These are phyloP conservation scores for Ceratotherium simum DNA, from an alignment of 2,113 vertebrate species.

Conservation along the genomic window DNA sequence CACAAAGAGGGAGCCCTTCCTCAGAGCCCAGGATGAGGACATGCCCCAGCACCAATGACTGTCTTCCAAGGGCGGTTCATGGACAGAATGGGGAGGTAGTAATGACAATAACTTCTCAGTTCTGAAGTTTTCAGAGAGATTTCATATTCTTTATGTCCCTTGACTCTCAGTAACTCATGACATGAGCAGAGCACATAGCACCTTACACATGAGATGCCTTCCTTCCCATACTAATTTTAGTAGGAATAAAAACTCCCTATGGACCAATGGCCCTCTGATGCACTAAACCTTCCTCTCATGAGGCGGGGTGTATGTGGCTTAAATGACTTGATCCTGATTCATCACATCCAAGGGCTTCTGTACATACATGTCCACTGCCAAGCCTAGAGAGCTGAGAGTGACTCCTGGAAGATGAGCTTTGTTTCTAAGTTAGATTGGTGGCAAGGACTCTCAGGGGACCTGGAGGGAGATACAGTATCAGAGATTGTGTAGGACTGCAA, in stretches of 20 bases:
- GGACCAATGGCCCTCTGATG: background rate
- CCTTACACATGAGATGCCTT: background rate
- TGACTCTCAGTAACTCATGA: background rate
- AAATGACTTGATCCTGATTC: background rate
- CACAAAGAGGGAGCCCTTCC: background rate
- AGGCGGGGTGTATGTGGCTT: background rate
- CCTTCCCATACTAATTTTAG: background rate
- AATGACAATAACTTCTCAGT: background rate
- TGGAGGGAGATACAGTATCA: background rate
- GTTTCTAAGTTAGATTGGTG: background rate
- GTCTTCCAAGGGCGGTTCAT: background rate
- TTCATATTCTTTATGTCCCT: background rate
- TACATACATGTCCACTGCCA: background rate
- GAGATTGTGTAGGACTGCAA: background rate
- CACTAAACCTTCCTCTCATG: background rate
- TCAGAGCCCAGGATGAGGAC: background rate
- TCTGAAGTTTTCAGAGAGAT: background rate
- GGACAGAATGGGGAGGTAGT: background rate
- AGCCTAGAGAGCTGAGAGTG: background rate
- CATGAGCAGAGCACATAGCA: background rate
- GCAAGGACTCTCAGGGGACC: background rate
- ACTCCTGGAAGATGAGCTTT: background rate
- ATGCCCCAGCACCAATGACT: background rate
- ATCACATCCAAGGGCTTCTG: background rate
- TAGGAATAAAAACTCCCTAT: background rate